Conservation (phyloP, 2,888 invertebrate genomes). For the Ormyrus labotus region DNA sequence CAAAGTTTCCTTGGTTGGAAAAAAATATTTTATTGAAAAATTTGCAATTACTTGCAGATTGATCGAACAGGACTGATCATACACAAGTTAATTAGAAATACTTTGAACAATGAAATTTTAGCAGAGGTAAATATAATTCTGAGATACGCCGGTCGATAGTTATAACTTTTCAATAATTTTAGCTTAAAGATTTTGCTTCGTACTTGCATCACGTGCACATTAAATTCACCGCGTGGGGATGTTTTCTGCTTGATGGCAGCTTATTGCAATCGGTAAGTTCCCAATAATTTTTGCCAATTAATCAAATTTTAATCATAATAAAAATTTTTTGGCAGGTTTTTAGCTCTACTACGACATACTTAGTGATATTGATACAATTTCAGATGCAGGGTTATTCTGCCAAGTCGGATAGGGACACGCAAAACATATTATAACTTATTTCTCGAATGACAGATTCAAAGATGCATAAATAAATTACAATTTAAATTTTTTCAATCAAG, state of each 20-base stretch:
- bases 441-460: no score
- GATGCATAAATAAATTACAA: no score
- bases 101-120: constrained; percentile 10
- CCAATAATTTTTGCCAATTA: not conserved
- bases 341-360: constrained; percentile 43
- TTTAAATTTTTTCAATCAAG: no score
- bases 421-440: no score
- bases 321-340: constrained; percentile 19
- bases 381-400: not conserved
- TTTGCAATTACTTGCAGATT: constrained; percentile 28
- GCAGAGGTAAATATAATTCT: constrained; percentile 33
- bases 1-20: not conserved
- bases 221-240: constrained; percentile 44
- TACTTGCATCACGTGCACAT: constrained; percentile 20
- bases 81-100: constrained; percentile 35
- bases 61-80: constrained; percentile 38
- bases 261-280: constrained; percentile 40
- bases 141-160: not conserved
- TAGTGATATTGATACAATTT: constrained; percentile 39
- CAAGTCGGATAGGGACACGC: not conserved
- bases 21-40: constrained; percentile 1
- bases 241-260: constrained; percentile 32
- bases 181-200: constrained; percentile 39
- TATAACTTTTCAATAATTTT: constrained; percentile 1
- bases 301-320: no score